Evolutionary conservation across 2,888 invertebrate species (phyloP), one percentile per base, ranked within the genome.

Genomic region (Camptogramma bilineatum): DNA sequence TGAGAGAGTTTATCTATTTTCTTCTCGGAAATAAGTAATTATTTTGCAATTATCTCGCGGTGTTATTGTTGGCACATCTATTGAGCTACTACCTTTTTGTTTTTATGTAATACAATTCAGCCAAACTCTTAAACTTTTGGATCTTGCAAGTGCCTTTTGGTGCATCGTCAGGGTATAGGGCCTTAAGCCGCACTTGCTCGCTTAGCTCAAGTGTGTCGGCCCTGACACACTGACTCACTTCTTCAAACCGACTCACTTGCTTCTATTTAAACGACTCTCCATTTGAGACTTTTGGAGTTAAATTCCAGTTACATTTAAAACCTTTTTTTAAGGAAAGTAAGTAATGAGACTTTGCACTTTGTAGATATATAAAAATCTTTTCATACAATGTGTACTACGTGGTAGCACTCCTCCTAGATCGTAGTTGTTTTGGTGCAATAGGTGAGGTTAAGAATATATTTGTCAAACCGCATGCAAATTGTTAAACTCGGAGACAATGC

Each of bases 151-250:
- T n/a, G n/a, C n/a, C n/a, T n/a, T n/a, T n/a, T n/a, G n/a, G n/a
- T n/a, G n/a, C n/a, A n/a, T n/a, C n/a, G n/a, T n/a, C n/a, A n/a
- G n/a, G n/a, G n/a, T n/a, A n/a, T n/a, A n/a, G n/a, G n/a, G n/a
- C n/a, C n/a, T n/a, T n/a, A n/a, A 79, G 73, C 68, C 72, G 68
- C 73, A 71, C 75, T 78, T 75, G 76, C 73, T 62, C 70, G 66
- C 76, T 80, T 83, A 82, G 81, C 82, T 84, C 72, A 64, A 82
- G 80, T 74, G 77, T 66, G 73, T 70, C 74, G 83, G 79, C 88
- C 87, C 78, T 88, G 88, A 88, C 86, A 87, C 64, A 88, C 84
- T 87, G 80, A 78, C 83, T 82, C 72, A 69, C 54, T 73, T 70
- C 52, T 52, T 52, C 13, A 34, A 34, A 39, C 34, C 42, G 1